A percentile compares a stretch with the other conserved stretches of the same genome.
phyloP scores from a whole-genome alignment of 2,797 vertebrate genomes.

The Natrix natrix region DNA sequence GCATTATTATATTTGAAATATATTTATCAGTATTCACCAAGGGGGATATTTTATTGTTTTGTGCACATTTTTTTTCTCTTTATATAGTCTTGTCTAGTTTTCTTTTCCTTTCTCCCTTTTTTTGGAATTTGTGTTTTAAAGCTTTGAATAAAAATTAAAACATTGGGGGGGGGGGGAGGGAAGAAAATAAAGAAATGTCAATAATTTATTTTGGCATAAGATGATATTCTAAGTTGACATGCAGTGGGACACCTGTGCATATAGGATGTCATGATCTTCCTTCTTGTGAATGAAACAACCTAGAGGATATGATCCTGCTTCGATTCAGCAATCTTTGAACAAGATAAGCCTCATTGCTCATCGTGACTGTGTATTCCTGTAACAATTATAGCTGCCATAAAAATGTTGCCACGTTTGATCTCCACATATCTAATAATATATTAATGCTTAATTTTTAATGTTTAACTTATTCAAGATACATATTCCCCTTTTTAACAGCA shows the following conservation, averaged over 20 bases:
- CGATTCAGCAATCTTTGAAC: background rate
- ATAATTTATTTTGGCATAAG: background rate
- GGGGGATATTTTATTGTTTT: background rate
- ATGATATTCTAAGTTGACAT: background rate
- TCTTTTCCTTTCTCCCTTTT: background rate
- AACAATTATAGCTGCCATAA: background rate
- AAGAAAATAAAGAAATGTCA: background rate
- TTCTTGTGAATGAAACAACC: background rate
- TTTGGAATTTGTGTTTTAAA: background rate
- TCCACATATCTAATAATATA: background rate
- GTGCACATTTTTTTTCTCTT: background rate
- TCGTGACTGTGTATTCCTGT: background rate
- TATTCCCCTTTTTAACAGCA: constrained; percentile 57
- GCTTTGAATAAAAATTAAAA: background rate
- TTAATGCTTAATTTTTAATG: background rate
- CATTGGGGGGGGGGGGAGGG: background rate
- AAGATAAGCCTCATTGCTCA: background rate
- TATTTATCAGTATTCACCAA: background rate
- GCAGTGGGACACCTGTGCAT: background rate
- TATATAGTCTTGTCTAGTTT: background rate
- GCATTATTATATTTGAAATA: background rate
- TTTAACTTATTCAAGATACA: background rate
- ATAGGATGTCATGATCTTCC: background rate
- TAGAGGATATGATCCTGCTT: background rate
- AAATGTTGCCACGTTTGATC: background rate